Evolutionary conservation across 2,113 vertebrate genomes (phyloP).

Genomic region (Oreocharis arfaki): DNA sequence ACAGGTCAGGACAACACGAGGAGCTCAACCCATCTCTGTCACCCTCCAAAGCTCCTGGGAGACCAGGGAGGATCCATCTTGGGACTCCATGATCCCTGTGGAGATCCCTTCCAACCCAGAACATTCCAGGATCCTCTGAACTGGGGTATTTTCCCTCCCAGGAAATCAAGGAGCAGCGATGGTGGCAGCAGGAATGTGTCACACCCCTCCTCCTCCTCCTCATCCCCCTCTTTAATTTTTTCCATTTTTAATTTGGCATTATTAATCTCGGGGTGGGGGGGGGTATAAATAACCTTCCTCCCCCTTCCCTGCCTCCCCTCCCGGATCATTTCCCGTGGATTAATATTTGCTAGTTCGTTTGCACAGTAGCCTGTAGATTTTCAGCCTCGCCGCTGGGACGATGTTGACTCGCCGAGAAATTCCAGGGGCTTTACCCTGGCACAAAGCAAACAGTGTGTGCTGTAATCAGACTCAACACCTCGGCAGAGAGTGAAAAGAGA

Average conservation of each 20-base stretch:
- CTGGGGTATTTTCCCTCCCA: fast-evolving
- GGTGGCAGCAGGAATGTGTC: not conserved
- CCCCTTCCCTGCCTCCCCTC: conserved; percentile 1
- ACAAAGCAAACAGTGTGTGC: conserved; percentile 37
- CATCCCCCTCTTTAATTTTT: not conserved
- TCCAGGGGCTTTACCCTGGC: conserved; percentile 26
- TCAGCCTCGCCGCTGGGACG: not conserved
- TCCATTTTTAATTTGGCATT: not conserved
- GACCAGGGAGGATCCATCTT: not conserved
- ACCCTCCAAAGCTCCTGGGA: not conserved
- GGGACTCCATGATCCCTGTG: not conserved
- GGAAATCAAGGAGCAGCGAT: not conserved
- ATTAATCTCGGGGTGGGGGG: not conserved
- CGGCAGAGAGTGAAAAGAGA: conserved; percentile 29
- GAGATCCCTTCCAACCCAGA: not conserved
- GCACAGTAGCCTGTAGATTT: conserved; percentile 54
- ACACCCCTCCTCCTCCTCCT: not conserved
- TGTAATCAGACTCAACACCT: conserved; percentile 53
- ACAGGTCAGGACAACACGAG: not conserved
- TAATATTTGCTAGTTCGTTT: conserved; percentile 47
- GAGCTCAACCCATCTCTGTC: fast-evolving
- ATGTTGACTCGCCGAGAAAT: conserved; percentile 45
- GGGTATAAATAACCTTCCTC: conserved; percentile 16
- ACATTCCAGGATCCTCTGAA: not conserved
- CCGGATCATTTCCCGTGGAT: conserved; percentile 10